phyloP scores from a whole-genome alignment of 1,140 invertebrate genomes.

The Anoplolepis gracilipes region DNA sequence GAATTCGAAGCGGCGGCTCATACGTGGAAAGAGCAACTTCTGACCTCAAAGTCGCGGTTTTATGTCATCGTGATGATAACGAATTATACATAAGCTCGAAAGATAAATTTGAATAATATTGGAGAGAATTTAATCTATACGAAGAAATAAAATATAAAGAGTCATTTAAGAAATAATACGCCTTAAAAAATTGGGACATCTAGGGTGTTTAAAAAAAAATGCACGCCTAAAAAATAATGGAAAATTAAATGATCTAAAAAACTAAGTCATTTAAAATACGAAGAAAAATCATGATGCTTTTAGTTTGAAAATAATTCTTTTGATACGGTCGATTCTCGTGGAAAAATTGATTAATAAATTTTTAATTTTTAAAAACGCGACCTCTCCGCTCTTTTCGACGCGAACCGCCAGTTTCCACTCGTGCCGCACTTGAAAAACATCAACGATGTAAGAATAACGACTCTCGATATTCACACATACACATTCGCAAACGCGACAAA shows the following conservation, averaged over 20 bases:
- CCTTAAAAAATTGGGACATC: neutral
- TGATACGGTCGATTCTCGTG: neutral
- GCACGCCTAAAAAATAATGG: neutral
- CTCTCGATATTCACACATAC: conserved; percentile 38
- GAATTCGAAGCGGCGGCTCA: conserved; percentile 32
- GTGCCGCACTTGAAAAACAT: conserved; percentile 37
- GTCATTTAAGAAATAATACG: neutral
- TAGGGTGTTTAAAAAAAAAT: too few relatives aligned
- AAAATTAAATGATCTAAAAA: neutral
- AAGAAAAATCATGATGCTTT: neutral
- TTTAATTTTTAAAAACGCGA: conserved; percentile 12
- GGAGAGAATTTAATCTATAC: neutral
- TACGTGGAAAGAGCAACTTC: conserved; percentile 5
- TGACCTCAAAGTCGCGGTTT: neutral
- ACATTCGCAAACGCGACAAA: conserved; percentile 54
- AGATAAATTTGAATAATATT: neutral
- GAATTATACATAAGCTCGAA: neutral
- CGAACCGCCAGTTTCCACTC: conserved; percentile 18
- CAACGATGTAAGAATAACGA: conserved; percentile 59
- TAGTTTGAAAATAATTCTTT: neutral
- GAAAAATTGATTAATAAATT: conserved; percentile 6
- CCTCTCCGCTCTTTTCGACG: neutral
- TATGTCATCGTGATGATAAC: neutral
- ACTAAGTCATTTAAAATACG: neutral
- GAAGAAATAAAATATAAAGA: neutral